Evolutionary conservation across 2,797 vertebrate genomes (phyloP).

Genomic region (Paedocypris micromegethes): DNA sequence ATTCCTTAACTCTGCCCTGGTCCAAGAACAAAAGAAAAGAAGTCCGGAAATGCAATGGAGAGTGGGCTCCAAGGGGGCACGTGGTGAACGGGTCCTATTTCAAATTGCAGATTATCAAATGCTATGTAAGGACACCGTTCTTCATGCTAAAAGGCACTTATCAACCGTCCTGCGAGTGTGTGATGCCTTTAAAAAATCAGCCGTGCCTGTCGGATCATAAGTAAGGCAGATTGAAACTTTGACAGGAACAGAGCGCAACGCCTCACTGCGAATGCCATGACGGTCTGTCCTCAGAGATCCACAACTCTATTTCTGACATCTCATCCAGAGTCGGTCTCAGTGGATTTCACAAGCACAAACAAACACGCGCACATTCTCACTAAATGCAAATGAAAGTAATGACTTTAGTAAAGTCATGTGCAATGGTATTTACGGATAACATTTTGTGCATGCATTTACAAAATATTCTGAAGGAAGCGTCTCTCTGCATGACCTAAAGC

Average conservation of each 20-base stretch:
- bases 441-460: no score
- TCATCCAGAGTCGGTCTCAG: neutral
- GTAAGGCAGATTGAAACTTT: neutral
- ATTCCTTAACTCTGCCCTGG: neutral
- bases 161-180: neutral
- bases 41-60: neutral
- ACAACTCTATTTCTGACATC: neutral
- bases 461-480: no score
- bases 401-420: neutral
- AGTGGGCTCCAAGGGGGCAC: neutral
- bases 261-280: slow-evolving; percentile 1
- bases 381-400: slow-evolving; percentile 1
- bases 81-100: slow-evolving; percentile 1
- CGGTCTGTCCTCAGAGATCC: slow-evolving; percentile 12
- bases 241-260: neutral
- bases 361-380: neutral
- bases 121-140: neutral
- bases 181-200: slow-evolving; percentile 15
- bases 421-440: neutral
- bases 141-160: neutral
- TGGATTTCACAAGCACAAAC: neutral
- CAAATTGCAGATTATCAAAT: slow-evolving; percentile 2
- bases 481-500: no score
- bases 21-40: neutral
- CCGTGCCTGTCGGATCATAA: slow-evolving; percentile 24